phyloP scores from a whole-genome alignment of 2,113 vertebrate species.

The Oryzias javanicus region DNA sequence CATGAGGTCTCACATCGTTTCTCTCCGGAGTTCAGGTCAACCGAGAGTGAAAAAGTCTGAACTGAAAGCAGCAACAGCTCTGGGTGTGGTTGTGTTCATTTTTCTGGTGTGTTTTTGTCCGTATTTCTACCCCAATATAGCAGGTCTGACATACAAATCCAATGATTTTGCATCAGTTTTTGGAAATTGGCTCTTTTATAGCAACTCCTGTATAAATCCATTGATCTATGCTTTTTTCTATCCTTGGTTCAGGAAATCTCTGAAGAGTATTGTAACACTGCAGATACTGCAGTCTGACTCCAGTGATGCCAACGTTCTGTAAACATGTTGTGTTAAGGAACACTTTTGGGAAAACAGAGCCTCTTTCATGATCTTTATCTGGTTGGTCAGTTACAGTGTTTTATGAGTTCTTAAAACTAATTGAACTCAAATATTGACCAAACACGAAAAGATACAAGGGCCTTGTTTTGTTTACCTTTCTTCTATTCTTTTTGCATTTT shows the following conservation, averaged over 20 bases:
- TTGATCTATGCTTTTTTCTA: slow-evolving; percentile 41
- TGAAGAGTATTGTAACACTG: slow-evolving; percentile 31
- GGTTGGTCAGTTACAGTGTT: too few relatives aligned
- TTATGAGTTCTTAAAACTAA: too few relatives aligned
- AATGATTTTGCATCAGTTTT: not conserved
- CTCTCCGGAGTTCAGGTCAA: not conserved
- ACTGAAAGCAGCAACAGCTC: slow-evolving; percentile 30
- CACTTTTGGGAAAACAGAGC: too few relatives aligned
- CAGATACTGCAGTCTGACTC: slow-evolving; percentile 40
- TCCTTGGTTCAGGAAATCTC: slow-evolving; percentile 48
- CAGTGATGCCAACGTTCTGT: slow-evolving; percentile 17
- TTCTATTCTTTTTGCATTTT: too few relatives aligned
- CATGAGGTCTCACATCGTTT: slow-evolving; percentile 6
- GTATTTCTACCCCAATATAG: slow-evolving; percentile 20
- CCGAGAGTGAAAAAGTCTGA: slow-evolving; percentile 24
- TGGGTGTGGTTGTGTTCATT: slow-evolving; percentile 31
- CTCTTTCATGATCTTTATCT: too few relatives aligned
- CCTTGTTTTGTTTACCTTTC: too few relatives aligned
- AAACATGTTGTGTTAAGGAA: not conserved
- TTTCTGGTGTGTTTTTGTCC: slow-evolving; percentile 26
- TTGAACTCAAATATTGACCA: too few relatives aligned
- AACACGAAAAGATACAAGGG: too few relatives aligned
- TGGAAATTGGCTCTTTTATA: slow-evolving; percentile 18
- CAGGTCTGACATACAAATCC: not conserved
- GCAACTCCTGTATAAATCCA: slow-evolving; percentile 31